Base-by-base conservation (phyloP, 2,113 vertebrate genomes). In the Syrrhaptes paradoxus region DNA sequence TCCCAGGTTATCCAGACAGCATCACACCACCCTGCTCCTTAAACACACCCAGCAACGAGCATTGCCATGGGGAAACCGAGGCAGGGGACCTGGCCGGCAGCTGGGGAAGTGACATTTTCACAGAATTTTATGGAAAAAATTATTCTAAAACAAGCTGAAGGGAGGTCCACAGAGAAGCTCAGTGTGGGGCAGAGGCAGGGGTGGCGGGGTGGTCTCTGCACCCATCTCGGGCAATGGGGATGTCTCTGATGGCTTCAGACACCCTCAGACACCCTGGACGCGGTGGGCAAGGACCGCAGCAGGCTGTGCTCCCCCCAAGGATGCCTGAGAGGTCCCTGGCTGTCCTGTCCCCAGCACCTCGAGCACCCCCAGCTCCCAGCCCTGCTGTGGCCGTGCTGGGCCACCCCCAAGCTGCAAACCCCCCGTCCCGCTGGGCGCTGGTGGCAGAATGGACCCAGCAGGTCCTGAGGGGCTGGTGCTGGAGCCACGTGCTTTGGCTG, bases 211-310 rank as follows among this genome's bases (percentile, higher is more conserved):
- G 29, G 13, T 70, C 17, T 77, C 68, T 43, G 48, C 1, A 1
- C 8, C 55, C 70, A 6, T 31, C 59, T 19, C 0, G 0, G 26
- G 36, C 0, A 5, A 36, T 43, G 73, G 34, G 20, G 31, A 46
- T 17, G 22, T 29, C 68, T 73, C 77, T 0, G 5, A 26, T 28
- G 41, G n/a, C 20, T 79, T 75, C 41, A 25, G 17, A 20, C 34
- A 65, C 22, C 20, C 59, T 41, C 73, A 74, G 29, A 49, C 46
- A 52, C 5, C 24, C 48, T 2, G 1, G 51, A 19, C 20, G 26
- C 2, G 1, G 36, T 0, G 0, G 29, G 24, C 2, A 16, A 51
- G 66, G 17, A 51, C 6, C 0, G 1, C 19, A 31, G 75, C 0
- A 0, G 26, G 51, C 18, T 62, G 48, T 25, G 38, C 7, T 79